These are phyloP conservation scores for Thamnaconus septentrionalis DNA, from an alignment of 2,113 vertebrate genomes.

Conservation along the genomic window DNA sequence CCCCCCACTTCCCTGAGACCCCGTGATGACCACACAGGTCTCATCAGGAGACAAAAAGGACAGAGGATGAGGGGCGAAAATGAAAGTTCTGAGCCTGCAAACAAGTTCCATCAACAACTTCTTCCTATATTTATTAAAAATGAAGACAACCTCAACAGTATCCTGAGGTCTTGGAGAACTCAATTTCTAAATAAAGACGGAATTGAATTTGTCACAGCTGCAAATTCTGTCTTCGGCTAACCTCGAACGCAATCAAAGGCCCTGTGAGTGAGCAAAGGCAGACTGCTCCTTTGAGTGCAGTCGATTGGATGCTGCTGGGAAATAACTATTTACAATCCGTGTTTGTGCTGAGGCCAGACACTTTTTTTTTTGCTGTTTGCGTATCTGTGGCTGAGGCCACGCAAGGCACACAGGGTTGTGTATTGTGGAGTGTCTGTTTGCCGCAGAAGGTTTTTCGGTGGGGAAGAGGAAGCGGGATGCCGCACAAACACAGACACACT, in stretches of 20 bases:
- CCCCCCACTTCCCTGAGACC: constrained; percentile 54
- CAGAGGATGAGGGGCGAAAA: not conserved
- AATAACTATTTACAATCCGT: constrained; percentile 30
- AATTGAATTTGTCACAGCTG: not conserved
- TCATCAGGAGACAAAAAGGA: constrained; percentile 43
- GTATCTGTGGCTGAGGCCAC: constrained; percentile 26
- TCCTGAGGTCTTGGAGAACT: too few relatives aligned
- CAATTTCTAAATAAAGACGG: not conserved
- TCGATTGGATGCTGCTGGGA: constrained; percentile 2
- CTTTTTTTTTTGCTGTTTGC: constrained; percentile 19
- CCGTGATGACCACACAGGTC: constrained; percentile 55
- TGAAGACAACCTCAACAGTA: too few relatives aligned
- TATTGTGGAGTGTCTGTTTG: constrained; percentile 20
- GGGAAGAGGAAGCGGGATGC: constrained; percentile 22
- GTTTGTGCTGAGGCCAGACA: constrained; percentile 21
- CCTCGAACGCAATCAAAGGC: not conserved
- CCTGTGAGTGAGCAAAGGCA: not conserved
- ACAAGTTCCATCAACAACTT: too few relatives aligned
- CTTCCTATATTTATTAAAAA: too few relatives aligned
- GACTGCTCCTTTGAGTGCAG: constrained; percentile 9
- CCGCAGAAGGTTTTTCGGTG: constrained; percentile 15
- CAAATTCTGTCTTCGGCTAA: not conserved
- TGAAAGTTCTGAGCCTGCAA: too few relatives aligned
- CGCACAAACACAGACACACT: constrained; percentile 14
- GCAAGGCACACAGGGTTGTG: constrained; percentile 15